phyloP scores from a whole-genome alignment of 2,797 vertebrate species.

The Peromyscus melanophrys region DNA sequence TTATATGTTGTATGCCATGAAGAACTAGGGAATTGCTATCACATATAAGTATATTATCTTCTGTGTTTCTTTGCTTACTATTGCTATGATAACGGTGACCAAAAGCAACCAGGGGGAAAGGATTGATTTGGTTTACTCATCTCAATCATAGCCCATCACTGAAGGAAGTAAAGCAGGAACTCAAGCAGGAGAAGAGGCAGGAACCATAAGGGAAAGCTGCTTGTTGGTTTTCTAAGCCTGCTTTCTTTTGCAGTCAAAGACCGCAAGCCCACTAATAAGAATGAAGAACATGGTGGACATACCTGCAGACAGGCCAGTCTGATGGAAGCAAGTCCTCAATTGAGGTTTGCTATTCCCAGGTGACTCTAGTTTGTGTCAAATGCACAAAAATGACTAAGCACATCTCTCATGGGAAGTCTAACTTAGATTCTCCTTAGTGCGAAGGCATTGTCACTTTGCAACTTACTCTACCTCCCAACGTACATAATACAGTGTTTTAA shows the following conservation, averaged over 20 bases:
- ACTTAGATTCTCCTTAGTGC: not conserved
- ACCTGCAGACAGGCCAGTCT: not conserved
- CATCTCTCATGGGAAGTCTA: not conserved
- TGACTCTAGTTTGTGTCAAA: not conserved
- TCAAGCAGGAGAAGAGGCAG: not conserved
- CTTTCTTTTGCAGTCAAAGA: not conserved
- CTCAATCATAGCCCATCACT: no score
- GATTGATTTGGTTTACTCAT: not conserved
- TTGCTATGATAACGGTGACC: not conserved
- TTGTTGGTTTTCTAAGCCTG: not conserved
- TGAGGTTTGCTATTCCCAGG: not conserved
- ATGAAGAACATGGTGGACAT: not conserved
- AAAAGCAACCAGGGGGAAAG: not conserved
- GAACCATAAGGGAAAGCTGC: not conserved
- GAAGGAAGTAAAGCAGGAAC: not conserved
- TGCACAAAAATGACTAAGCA: not conserved
- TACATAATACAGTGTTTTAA: not conserved
- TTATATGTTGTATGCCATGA: not conserved
- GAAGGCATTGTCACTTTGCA: not conserved
- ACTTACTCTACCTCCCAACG: not conserved
- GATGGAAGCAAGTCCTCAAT: not conserved
- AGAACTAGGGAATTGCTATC: not conserved
- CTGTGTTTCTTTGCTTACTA: not conserved
- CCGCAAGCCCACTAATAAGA: not conserved
- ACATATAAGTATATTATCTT: not conserved